Evolutionary conservation across 2,113 vertebrate species (phyloP).

Genomic region (Ailurus styani): DNA sequence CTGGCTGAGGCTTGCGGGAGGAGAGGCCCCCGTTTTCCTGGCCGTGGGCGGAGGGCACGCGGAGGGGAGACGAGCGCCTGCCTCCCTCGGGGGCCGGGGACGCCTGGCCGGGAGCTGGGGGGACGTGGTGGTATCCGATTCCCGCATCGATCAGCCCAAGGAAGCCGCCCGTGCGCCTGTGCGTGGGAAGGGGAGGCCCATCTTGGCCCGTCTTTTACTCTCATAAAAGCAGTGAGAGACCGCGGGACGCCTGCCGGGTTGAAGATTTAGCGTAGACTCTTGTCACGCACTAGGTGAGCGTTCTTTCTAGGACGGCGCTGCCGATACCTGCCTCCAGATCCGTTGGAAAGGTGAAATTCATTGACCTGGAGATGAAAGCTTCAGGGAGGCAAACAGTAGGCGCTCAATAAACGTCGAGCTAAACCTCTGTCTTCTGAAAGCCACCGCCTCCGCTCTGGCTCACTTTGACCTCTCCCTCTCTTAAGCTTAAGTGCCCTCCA

Average conservation of each 20-base stretch:
- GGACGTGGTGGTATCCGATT: accelerated
- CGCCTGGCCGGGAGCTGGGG: not conserved
- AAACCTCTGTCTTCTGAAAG: not conserved
- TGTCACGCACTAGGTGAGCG: not conserved
- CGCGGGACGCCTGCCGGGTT: not conserved
- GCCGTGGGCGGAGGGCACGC: not conserved
- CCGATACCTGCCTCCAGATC: not conserved
- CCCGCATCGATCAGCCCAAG: not conserved
- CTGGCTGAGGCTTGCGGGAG: not conserved
- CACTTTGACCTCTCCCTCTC: accelerated
- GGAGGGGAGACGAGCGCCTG: not conserved
- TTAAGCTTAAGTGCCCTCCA: accelerated
- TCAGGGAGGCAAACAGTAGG: not conserved
- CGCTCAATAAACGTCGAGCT: not conserved
- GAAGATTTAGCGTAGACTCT: not conserved
- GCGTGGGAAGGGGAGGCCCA: not conserved
- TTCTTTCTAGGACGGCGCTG: not conserved
- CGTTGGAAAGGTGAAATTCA: not conserved
- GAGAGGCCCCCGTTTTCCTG: too few species aligned
- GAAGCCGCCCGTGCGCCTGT: not conserved
- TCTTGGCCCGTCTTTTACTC: not conserved
- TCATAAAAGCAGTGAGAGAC: not conserved
- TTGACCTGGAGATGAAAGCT: not conserved
- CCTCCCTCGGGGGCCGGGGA: not conserved
- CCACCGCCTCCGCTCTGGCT: not conserved